Conservation (phyloP, 2,113 vertebrate genomes). For the Mormyrus lacerda region DNA sequence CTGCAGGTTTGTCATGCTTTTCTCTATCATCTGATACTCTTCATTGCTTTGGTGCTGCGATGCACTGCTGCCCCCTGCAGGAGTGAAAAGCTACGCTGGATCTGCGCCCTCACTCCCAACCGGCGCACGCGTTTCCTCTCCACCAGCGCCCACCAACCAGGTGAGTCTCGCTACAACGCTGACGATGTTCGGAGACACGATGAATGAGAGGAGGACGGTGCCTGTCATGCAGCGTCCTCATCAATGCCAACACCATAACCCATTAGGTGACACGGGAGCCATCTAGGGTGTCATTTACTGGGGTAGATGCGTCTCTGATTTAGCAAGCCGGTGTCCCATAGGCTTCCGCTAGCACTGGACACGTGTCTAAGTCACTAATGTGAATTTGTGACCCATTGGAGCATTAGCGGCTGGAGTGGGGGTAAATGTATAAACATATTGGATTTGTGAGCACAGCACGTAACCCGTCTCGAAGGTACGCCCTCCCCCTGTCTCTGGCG, state of each 20-base stretch:
- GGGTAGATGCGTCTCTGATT: too few relatives aligned
- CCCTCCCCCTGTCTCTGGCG: neutral
- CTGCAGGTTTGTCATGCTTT: neutral
- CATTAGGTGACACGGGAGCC: neutral
- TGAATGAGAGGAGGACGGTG: neutral
- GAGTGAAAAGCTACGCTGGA: conserved; percentile 95
- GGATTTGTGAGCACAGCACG: neutral
- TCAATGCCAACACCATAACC: neutral
- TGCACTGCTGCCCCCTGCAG: conserved; percentile 47
- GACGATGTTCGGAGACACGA: neutral
- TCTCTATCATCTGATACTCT: neutral
- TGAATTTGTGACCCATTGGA: neutral
- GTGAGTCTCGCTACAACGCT: conserved; percentile 53
- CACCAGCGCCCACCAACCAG: conserved; percentile 74
- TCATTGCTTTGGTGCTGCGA: neutral
- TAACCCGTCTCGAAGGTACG: neutral
- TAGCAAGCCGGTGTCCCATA: neutral
- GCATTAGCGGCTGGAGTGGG: neutral
- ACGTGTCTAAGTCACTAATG: neutral
- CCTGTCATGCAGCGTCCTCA: neutral
- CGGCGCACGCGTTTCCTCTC: conserved; percentile 86
- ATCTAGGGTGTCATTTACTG: neutral
- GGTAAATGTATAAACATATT: neutral
- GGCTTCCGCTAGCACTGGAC: neutral
- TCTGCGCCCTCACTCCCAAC: conserved; percentile 84